Evolutionary conservation across 92 coral and sea anemone genomes (phyloP).

Genomic region (Epizoanthus illoricatus): DNA sequence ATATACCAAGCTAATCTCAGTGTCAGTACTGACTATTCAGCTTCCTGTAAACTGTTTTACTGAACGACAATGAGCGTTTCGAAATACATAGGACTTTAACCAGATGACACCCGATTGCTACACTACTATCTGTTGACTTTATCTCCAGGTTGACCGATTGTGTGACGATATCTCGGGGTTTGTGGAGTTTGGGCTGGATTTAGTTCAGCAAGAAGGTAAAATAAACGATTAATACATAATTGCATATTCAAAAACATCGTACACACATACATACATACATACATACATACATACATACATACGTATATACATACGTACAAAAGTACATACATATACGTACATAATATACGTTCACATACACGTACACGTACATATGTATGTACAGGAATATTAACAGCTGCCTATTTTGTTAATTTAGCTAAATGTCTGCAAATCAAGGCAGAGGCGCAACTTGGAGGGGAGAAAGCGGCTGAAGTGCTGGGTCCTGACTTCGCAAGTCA

Average conservation of each 20-base stretch:
- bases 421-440: slow-evolving; percentile 48
- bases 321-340: no score
- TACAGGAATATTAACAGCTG: no score
- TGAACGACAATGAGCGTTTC: neutral
- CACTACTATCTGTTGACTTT: neutral
- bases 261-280: no score
- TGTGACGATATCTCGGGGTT: slow-evolving; percentile 75
- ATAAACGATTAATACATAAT: no score
- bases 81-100: neutral
- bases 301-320: no score
- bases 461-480: slow-evolving; percentile 41
- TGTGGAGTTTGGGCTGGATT: slow-evolving; percentile 69
- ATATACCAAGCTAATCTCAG: neutral
- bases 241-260: neutral
- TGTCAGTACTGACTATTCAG: neutral
- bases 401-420: slow-evolving; percentile 25
- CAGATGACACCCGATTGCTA: neutral
- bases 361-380: no score
- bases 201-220: slow-evolving; percentile 73
- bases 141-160: slow-evolving; percentile 63
- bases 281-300: no score
- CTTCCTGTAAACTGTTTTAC: neutral
- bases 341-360: no score
- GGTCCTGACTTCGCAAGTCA: slow-evolving; percentile 39
- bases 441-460: slow-evolving; percentile 48